Base-by-base conservation (phyloP, 2,797 vertebrate species). In the Tiaroga cobitis region DNA sequence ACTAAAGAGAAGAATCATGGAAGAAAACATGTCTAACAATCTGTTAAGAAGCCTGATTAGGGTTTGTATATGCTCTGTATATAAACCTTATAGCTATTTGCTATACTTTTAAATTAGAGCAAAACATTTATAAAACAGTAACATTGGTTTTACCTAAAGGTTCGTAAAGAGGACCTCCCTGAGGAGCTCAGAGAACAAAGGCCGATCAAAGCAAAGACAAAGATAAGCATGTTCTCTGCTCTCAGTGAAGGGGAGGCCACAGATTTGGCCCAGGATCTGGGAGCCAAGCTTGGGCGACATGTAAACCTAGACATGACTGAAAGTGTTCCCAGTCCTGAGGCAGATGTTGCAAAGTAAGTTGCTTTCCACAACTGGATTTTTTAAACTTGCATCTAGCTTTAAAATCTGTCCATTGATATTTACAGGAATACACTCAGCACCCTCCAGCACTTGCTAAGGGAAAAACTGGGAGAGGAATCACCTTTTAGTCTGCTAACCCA, bases 11-110 rank as follows among this genome's bases (percentile, higher is more conserved):
- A 67, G 39, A 4, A 80, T 80, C 11, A 63, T 21, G 16, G 59
- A 59, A 65, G 78, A 80, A 80, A 80, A 67, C 61, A 80, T 80
- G 78, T 80, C 59, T n/a, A 67, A 80, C 39, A 65, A 65, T 11
- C 46, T 67, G 61, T 67, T 80, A 67, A 80, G 78, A 80, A 80
- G 78, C 21, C 41, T 80, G 5, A 81, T 69, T 67, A 69, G 63
- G 43, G 63, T 81, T 81, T 81, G 79, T 81, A 81, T 21, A 11
- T 81, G 4, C n/a, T 76, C 56, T n/a, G 9, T 29, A 29, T 29
- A 29, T 39, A 39, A 46, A 72, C 9, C 19, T 11, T 69, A 32
- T 21, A 69, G 32, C 68, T 9, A 19, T 74, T 73, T 49, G 70
- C 11, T 41, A 24, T 70, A 39, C 37, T 43, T 72, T n/a, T 72